Evolutionary conservation across 2,888 invertebrate species (phyloP).

Genomic region (Sepiola atlantica): DNA sequence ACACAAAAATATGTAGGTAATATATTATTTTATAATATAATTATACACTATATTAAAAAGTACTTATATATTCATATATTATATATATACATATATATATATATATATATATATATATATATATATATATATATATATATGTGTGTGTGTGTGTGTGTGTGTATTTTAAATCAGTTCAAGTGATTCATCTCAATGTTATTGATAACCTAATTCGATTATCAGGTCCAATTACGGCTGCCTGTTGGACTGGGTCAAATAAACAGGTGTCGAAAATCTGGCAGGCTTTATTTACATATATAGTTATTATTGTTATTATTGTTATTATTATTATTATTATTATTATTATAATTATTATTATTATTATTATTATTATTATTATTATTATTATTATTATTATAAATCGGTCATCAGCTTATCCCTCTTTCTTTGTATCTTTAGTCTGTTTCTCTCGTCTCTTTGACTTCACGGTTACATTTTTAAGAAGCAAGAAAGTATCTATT

Average conservation of each 20-base stretch:
- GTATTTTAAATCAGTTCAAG: background rate
- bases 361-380: background rate
- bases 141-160: too few relatives aligned
- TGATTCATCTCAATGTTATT: background rate
- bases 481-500: background rate
- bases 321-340: background rate
- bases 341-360: background rate
- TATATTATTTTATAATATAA: too few relatives aligned
- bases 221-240: background rate
- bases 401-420: background rate
- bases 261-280: background rate
- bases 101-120: background rate
- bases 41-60: too few relatives aligned
- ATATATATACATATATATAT: too few relatives aligned
- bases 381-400: too few relatives aligned
- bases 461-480: background rate
- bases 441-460: background rate
- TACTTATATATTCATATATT: too few relatives aligned
- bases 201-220: conserved; percentile 10
- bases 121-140: background rate
- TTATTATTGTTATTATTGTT: background rate
- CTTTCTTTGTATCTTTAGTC: background rate
- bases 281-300: background rate
- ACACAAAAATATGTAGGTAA: background rate
- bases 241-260: background rate